These are phyloP conservation scores for Centropristis striata DNA, from an alignment of 2,113 vertebrate genomes.

Conservation along the genomic window DNA sequence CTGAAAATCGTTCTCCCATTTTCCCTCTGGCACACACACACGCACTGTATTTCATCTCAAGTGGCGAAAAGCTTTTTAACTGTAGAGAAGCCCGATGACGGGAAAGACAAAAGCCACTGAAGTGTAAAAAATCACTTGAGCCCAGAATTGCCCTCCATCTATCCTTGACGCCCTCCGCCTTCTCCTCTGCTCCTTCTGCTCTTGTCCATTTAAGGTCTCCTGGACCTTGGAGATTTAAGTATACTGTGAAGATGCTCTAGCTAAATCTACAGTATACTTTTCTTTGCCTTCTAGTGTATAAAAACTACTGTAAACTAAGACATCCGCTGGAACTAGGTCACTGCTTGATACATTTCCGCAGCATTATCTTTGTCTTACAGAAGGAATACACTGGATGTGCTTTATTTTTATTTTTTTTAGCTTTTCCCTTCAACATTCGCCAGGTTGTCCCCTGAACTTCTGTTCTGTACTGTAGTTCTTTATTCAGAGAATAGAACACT, in stretches of 20 bases:
- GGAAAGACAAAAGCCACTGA: constrained; percentile 32
- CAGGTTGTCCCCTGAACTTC: constrained; percentile 12
- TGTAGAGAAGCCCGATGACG: constrained; percentile 1
- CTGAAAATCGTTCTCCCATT: constrained; percentile 9
- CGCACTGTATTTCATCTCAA: constrained; percentile 8
- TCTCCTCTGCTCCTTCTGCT: constrained; percentile 10
- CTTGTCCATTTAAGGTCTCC: constrained; percentile 17
- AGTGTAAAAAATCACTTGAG: constrained; percentile 54
- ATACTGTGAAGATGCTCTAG: neutral
- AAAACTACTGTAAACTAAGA: constrained; percentile 4
- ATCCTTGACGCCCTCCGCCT: constrained; percentile 18
- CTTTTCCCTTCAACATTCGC: neutral
- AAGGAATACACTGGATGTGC: neutral
- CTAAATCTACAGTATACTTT: neutral
- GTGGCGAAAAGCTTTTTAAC: constrained; percentile 33
- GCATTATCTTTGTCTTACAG: constrained; percentile 7
- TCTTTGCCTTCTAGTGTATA: neutral
- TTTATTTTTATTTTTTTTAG: neutral
- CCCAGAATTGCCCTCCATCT: constrained; percentile 28
- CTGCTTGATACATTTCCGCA: neutral
- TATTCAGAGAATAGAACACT: neutral
- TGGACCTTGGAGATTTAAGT: constrained; percentile 6
- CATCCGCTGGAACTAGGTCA: constrained; percentile 26
- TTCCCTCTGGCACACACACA: neutral
- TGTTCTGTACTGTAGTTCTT: neutral